phyloP scores from a whole-genome alignment of 2,888 invertebrate genomes.

The Rugalucina vietnamica region DNA sequence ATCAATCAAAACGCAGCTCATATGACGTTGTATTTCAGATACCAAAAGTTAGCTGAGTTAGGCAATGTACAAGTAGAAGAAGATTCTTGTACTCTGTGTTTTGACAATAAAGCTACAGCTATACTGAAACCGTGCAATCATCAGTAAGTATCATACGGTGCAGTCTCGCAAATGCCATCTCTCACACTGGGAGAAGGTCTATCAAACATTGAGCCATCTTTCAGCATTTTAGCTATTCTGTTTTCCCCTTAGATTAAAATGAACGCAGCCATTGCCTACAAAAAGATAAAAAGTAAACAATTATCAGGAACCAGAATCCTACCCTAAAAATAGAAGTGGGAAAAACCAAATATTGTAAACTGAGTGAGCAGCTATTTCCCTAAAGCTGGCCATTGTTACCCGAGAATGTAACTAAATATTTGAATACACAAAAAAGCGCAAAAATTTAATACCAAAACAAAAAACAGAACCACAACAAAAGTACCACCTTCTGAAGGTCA shows the following conservation, averaged over 20 bases:
- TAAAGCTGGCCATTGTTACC: too few relatives aligned
- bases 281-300: background rate
- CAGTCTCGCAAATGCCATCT: background rate
- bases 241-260: too few relatives aligned
- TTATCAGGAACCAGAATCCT: background rate
- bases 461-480: too few relatives aligned
- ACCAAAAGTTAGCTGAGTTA: constrained; percentile 90
- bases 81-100: constrained; percentile 94
- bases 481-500: too few relatives aligned
- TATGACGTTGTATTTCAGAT: constrained; percentile 85
- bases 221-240: background rate
- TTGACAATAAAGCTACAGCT: constrained; percentile 91
- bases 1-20: too few relatives aligned
- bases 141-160: constrained; percentile 86
- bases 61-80: constrained; percentile 90
- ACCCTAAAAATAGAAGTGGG: too few relatives aligned
- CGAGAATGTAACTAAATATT: too few relatives aligned
- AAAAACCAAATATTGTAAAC: too few relatives aligned
- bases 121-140: constrained; percentile 93
- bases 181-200: background rate
- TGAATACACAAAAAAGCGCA: too few relatives aligned
- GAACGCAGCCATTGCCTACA: background rate
- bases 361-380: too few relatives aligned
- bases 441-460: too few relatives aligned
- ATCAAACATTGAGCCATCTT: background rate